phyloP scores from a whole-genome alignment of 2,113 vertebrate genomes.

The Mesocricetus auratus region DNA sequence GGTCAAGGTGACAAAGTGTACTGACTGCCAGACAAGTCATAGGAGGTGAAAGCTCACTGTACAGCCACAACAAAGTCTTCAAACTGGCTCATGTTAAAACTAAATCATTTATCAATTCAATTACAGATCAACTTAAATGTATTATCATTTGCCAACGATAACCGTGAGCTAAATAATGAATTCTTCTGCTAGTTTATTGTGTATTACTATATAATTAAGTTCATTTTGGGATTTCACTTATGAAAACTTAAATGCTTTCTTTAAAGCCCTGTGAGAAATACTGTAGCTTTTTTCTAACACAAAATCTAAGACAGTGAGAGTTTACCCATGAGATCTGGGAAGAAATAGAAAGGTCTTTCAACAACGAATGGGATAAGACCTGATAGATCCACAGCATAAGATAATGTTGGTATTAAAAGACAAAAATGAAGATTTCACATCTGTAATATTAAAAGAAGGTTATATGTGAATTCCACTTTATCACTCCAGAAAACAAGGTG shows the following conservation, averaged over 20 bases:
- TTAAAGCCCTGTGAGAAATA: conserved; percentile 26
- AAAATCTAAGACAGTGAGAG: not conserved
- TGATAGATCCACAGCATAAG: not conserved
- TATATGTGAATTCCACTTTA: not conserved
- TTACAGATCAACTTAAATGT: conserved; percentile 28
- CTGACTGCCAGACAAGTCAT: not conserved
- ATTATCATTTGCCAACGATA: not conserved
- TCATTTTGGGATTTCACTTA: conserved; percentile 37
- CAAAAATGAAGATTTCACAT: not conserved
- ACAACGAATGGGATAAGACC: not conserved
- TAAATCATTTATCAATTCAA: conserved; percentile 53
- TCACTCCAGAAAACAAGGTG: not conserved
- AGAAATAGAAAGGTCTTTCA: conserved; percentile 2
- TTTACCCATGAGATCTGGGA: not conserved
- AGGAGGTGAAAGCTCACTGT: not conserved
- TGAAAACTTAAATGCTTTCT: conserved; percentile 33
- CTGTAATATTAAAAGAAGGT: not conserved
- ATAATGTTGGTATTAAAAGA: not conserved
- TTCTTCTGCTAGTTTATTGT: not conserved
- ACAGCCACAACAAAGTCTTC: conserved; percentile 8
- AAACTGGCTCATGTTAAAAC: conserved; percentile 16
- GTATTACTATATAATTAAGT: not conserved
- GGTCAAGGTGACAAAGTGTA: not conserved
- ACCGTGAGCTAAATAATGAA: not conserved
- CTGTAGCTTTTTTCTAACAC: not conserved